phyloP scores from a whole-genome alignment of 2,113 vertebrate genomes.

The Sylvia atricapilla region DNA sequence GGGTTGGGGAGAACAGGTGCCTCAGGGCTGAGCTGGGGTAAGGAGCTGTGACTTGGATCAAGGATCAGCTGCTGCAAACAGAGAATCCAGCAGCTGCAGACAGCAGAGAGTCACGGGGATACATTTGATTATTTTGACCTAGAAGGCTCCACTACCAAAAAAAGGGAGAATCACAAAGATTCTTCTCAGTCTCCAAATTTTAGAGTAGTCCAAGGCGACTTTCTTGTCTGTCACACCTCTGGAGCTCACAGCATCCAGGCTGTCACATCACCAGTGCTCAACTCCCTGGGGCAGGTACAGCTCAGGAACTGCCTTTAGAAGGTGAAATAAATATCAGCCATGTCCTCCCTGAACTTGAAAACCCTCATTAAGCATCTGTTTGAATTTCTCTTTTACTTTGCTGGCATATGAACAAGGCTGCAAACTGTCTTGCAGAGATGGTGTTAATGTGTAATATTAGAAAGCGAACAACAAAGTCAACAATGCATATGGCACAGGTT shows the following conservation, averaged over 20 bases:
- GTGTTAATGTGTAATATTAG: neutral
- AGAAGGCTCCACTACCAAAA: neutral
- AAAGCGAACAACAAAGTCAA: neutral
- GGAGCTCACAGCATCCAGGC: neutral
- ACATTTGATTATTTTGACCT: neutral
- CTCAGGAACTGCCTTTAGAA: neutral
- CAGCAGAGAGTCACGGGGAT: neutral
- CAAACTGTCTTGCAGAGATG: neutral
- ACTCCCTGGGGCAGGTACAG: neutral
- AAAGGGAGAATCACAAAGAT: neutral
- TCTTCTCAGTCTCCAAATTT: neutral
- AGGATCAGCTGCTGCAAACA: neutral
- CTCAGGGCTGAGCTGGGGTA: neutral
- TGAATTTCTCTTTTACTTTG: neutral
- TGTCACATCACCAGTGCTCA: neutral
- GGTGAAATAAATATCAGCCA: neutral
- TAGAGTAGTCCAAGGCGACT: rapidly evolving
- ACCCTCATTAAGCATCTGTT: conserved; percentile 27
- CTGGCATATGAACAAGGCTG: neutral
- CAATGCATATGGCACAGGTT: neutral
- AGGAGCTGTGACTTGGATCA: neutral
- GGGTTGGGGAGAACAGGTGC: neutral
- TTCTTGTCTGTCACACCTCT: neutral
- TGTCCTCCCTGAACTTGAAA: conserved; percentile 31
- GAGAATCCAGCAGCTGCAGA: neutral